Evolutionary conservation across 2,797 vertebrate genomes (phyloP), one percentile per base, ranked within the genome.

Genomic region (Gastrophryne carolinensis): DNA sequence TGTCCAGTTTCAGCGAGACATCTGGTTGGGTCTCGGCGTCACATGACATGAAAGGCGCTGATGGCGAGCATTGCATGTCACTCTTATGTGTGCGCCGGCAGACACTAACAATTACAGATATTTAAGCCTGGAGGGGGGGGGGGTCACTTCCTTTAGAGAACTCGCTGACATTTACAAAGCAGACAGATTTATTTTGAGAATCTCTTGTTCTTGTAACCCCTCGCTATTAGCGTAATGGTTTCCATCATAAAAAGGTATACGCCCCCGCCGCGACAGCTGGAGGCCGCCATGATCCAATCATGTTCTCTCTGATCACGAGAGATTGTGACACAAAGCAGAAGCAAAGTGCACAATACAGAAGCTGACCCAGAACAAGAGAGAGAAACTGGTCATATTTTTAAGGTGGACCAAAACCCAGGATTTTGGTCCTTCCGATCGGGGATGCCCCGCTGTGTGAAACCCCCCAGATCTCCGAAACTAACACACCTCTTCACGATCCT

Each of bases 141-240:
- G 15, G 61, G 1, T 17, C 13, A 17, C 13, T 44, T 63, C 60
- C 60, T 44, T 37, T 35, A 12, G 9, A 26, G 35, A 24, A 41
- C 60, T 63, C 24, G 13, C 60, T 39, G 29, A 52, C 64, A 52
- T 67, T 34, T 68, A 68, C 13, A n/a, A 17, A 17, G 8, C 4
- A 17, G 52, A 57, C 23, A 30, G 67, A 34, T 57, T 30, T 57
- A 70, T 70, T 44, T 70, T 19, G 4, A 37, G 52, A 27, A 29
- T 35, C n/a, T 12, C 24, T n/a, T 3, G 15, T 49, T 58, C 67
- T 56, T 58, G 53, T 41, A 69, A 56, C 19, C 37, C 39, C 23
- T 41, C 5, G 26, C 5, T 19, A 21, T 57, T 69, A 30, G 2
- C 57, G 52, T 44, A 56, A 69, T 39, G 32, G 26, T 37, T 54